Conservation (phyloP, 1,140 invertebrate genomes). For the Lepidotrigona ventralis region DNA sequence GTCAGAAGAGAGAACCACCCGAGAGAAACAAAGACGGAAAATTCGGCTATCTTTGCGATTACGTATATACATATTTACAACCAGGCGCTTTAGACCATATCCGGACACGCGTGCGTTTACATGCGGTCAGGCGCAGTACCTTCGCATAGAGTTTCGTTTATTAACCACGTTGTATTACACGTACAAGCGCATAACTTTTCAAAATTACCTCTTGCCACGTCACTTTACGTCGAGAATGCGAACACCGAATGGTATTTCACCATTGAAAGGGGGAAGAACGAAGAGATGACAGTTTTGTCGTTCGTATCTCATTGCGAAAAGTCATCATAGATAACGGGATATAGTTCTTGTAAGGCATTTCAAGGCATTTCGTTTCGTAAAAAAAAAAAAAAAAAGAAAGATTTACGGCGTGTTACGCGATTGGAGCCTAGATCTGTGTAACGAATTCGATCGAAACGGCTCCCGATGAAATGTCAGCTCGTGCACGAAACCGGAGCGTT, state of each 20-base stretch:
- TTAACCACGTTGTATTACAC: conserved; percentile 10
- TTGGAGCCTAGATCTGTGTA: conserved; percentile 23
- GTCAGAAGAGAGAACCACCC: conserved; percentile 37
- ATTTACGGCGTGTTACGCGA: background rate
- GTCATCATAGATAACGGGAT: conserved; percentile 5
- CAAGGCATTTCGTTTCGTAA: conserved; percentile 17
- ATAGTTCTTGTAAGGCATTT: background rate
- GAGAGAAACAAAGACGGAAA: conserved; percentile 12
- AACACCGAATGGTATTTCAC: background rate
- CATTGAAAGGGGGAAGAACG: background rate
- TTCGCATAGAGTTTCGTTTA: conserved; percentile 22
- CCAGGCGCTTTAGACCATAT: conserved; percentile 37
- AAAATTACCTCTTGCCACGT: conserved; percentile 28
- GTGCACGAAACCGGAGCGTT: background rate
- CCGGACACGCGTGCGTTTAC: conserved; percentile 12
- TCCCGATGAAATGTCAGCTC: background rate
- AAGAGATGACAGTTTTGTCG: background rate
- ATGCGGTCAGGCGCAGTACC: conserved; percentile 11
- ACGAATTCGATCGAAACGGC: background rate
- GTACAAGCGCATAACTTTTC: conserved; percentile 19
- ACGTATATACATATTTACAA: conserved; percentile 2
- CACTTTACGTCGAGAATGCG: background rate
- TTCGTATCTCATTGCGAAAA: conserved; percentile 15
- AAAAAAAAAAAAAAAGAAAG: background rate
- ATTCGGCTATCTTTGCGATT: conserved; percentile 23